Conservation (phyloP, 2,888 invertebrate species). For the Sipha maydis region DNA sequence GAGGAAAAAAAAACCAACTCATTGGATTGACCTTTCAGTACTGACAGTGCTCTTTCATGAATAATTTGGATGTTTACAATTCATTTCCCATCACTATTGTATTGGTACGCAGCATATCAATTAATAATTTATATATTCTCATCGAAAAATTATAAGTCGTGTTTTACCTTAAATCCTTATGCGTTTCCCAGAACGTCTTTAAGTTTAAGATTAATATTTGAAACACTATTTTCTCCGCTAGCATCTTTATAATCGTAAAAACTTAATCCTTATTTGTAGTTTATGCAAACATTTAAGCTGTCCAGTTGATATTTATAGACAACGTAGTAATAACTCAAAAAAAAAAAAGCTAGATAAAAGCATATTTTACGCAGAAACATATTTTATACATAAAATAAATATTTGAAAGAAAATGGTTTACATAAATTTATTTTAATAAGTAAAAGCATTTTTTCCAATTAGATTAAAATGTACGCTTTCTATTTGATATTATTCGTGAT, state of each 20-base stretch:
- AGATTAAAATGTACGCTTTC: neutral
- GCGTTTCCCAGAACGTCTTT: no score
- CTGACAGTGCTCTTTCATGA: no score
- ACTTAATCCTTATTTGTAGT: conserved; percentile 7
- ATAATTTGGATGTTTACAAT: no score
- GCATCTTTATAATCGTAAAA: neutral
- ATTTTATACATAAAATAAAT: conserved; percentile 21
- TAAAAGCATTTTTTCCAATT: conserved; percentile 11
- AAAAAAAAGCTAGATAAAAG: neutral
- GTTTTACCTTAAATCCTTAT: no score
- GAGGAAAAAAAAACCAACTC: no score
- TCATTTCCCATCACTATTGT: no score
- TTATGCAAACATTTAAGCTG: neutral
- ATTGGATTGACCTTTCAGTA: no score
- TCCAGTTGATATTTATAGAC: neutral
- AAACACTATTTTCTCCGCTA: no score
- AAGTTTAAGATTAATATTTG: conserved; percentile 6
- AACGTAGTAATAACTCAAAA: neutral
- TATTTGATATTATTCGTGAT: neutral
- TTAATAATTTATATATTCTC: no score
- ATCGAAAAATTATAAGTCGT: no score
- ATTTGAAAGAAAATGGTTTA: neutral
- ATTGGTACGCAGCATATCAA: no score
- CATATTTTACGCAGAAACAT: neutral
- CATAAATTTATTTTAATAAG: conserved; percentile 9